Conservation (phyloP, 1,140 invertebrate species). For the Dendrolimus punctatus region DNA sequence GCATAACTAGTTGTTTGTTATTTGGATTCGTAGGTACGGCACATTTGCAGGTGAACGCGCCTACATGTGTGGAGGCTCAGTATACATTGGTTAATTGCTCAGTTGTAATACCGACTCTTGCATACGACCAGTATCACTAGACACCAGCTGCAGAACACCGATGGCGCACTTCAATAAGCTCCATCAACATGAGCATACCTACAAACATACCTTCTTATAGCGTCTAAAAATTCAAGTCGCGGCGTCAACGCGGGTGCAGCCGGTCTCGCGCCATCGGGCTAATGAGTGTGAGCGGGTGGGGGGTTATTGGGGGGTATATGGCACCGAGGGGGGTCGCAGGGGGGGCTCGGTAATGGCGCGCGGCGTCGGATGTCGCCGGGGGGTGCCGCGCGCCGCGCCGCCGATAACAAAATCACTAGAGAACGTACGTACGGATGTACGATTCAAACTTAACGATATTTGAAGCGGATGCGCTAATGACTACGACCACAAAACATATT, state of each 20-base stretch:
- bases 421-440: constrained; percentile 31
- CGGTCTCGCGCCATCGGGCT: constrained; percentile 54
- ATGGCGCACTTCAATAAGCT: too few relatives aligned
- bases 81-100: neutral
- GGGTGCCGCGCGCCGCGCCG: constrained; percentile 55
- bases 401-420: constrained; percentile 70
- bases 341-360: constrained; percentile 56
- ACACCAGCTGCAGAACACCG: too few relatives aligned
- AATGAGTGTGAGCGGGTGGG: constrained; percentile 43
- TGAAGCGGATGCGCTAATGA: neutral
- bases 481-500: too few relatives aligned
- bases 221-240: constrained; percentile 56
- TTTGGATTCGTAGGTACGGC: neutral
- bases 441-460: constrained; percentile 6
- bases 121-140: too few relatives aligned
- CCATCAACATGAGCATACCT: neutral
- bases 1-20: too few relatives aligned
- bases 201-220: constrained; percentile 11
- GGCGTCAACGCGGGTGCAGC: constrained; percentile 42
- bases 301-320: constrained; percentile 13
- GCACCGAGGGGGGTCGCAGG: constrained; percentile 11
- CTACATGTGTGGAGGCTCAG: neutral
- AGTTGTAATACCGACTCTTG: too few relatives aligned
- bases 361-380: constrained; percentile 67
- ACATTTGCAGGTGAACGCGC: neutral